Evolutionary conservation across 2,888 invertebrate genomes (phyloP), one percentile per base, ranked within the genome.

Genomic region (Apodemia zela): DNA sequence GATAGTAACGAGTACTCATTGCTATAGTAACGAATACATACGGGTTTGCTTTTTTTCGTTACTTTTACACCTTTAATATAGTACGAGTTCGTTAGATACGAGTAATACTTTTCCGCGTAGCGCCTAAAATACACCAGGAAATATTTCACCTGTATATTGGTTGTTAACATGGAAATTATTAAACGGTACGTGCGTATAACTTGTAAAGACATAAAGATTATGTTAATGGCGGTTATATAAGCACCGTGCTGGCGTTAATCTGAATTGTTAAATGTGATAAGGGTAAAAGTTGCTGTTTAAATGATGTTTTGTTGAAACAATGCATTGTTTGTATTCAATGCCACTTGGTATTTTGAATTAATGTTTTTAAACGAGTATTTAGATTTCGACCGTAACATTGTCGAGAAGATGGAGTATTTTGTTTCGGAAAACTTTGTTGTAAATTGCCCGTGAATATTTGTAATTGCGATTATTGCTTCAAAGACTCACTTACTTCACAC

Each of bases 181-280:
- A n/a, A n/a, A 45, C 6, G n/a, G 45, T 45, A 45, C 45, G 45
- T n/a, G 45, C n/a, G 15, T 45, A 45, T n/a, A 45, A 45, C n/a
- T 45, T 45, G 45, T 45, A n/a, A n/a, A 45, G n/a, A 45, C 45
- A 47, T 47, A 47, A 57, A 29, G 25, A 57, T 25, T 57, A 57
- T 57, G 29, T 15, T 57, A 57, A 57, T 57, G 25, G 21, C 10
- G 2, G 25, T 18, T 15, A 54, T 13, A 25, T 49, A 49, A 18
- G n/a, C 45, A 17, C 45, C 7, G 45, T 13, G 51, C 5, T 13
- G 15, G 18, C 8, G 15, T 18, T 57, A 25, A 29, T 29, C 25
- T 57, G 54, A 57, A 57, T 57, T 25, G 29, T 57, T 57, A 25
- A 57, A 8, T 6, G 25, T 25, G 29, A 57, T 57, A 25, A 57